phyloP scores from a whole-genome alignment of 2,797 vertebrate genomes.

The Mareca strepera region DNA sequence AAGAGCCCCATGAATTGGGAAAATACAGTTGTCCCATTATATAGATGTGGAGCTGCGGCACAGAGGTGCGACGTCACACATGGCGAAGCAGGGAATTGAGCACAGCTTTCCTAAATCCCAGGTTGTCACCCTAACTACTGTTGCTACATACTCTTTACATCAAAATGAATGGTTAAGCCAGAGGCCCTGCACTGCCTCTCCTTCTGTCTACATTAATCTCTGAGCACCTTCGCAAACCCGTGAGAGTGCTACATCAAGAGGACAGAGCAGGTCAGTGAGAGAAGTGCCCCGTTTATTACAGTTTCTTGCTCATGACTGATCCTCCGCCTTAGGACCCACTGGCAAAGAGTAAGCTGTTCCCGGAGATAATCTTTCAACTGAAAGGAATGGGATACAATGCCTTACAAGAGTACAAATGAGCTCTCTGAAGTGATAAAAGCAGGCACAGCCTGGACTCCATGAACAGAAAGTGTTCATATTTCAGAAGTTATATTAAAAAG shows the following conservation, averaged over 20 bases:
- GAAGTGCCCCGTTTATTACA: background rate
- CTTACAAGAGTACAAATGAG: background rate
- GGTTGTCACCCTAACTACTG: conserved; percentile 19
- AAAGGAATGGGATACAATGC: background rate
- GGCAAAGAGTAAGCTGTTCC: background rate
- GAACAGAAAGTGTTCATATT: background rate
- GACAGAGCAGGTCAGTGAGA: background rate
- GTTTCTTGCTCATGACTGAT: background rate
- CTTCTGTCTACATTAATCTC: background rate
- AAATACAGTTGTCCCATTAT: conserved; percentile 43
- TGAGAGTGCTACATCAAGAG: background rate
- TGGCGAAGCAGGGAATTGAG: background rate
- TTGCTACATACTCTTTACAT: background rate
- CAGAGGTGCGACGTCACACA: background rate
- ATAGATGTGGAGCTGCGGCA: background rate
- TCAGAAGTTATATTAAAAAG: background rate
- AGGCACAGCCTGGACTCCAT: background rate
- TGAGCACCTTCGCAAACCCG: background rate
- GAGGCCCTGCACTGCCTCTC: background rate
- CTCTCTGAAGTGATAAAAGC: background rate
- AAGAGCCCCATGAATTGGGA: conserved; percentile 4
- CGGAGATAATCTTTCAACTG: conserved; percentile 16
- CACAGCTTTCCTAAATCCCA: conserved; percentile 21
- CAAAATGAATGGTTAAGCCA: conserved; percentile 11
- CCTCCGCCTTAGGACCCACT: background rate